Percentiles rank a stretch among this genome's conserved stretches.
phyloP scores from a whole-genome alignment of 2,113 vertebrate genomes.

The Hyaena hyaena region DNA sequence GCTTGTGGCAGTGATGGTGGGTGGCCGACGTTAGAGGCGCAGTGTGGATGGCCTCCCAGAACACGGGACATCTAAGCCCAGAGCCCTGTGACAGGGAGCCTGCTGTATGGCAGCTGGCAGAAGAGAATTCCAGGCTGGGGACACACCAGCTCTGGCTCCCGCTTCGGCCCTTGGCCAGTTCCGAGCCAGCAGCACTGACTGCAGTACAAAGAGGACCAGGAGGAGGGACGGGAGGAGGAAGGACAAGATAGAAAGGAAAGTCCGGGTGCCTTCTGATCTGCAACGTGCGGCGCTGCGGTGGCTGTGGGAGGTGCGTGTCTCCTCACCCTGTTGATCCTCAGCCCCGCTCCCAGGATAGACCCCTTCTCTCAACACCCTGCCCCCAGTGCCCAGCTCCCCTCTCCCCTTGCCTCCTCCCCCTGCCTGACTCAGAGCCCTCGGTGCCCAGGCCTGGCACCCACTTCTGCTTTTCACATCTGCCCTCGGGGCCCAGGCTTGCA shows the following conservation, averaged over 20 bases:
- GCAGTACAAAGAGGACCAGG: background rate
- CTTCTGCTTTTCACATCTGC: background rate
- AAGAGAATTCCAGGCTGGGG: background rate
- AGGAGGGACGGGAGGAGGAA: background rate
- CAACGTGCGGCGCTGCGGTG: accelerated
- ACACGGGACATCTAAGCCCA: background rate
- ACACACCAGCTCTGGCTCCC: background rate
- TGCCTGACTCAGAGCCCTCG: background rate
- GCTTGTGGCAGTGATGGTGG: background rate
- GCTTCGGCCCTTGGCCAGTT: background rate
- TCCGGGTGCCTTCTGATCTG: background rate
- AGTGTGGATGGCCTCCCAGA: background rate
- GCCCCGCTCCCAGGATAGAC: background rate
- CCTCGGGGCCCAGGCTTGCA: background rate
- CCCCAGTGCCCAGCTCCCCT: background rate
- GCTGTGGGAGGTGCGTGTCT: background rate
- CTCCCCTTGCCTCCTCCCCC: background rate
- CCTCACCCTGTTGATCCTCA: background rate
- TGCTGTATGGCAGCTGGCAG: background rate
- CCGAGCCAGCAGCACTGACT: background rate
- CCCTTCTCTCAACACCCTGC: background rate
- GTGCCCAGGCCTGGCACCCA: background rate
- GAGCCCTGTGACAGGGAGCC: background rate
- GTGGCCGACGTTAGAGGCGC: background rate
- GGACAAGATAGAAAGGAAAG: background rate